These are phyloP conservation scores for Chiloscyllium plagiosum DNA, from an alignment of 2,113 vertebrate genomes.

Conservation along the genomic window DNA sequence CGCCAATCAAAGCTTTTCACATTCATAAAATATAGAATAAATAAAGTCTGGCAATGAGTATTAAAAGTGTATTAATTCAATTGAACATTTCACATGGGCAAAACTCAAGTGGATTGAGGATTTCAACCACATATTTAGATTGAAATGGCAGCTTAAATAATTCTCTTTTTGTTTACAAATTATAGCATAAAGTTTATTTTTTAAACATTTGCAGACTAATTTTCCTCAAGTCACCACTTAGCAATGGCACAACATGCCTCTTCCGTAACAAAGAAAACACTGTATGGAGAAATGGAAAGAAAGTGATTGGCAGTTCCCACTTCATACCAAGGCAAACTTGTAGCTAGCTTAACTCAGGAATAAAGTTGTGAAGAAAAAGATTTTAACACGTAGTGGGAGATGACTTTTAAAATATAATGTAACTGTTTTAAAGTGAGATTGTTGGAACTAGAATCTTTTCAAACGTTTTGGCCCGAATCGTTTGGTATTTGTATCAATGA, in stretches of 20 bases:
- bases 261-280: neutral
- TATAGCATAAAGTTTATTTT: neutral
- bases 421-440: neutral
- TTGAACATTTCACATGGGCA: neutral
- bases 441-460: neutral
- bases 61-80: neutral
- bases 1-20: neutral
- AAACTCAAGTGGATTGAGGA: neutral
- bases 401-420: neutral
- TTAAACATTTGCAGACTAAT: neutral
- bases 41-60: neutral
- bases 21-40: neutral
- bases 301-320: neutral
- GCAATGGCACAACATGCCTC: neutral
- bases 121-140: neutral
- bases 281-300: neutral
- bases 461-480: neutral
- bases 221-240: neutral
- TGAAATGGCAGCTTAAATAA: neutral
- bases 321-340: neutral
- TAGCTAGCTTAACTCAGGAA: neutral
- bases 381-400: neutral
- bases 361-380: neutral
- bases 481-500: too few species aligned
- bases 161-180: neutral